These are phyloP conservation scores for Gastracanthus pulcherrimus DNA, from an alignment of 2,888 invertebrate genomes.

Conservation along the genomic window DNA sequence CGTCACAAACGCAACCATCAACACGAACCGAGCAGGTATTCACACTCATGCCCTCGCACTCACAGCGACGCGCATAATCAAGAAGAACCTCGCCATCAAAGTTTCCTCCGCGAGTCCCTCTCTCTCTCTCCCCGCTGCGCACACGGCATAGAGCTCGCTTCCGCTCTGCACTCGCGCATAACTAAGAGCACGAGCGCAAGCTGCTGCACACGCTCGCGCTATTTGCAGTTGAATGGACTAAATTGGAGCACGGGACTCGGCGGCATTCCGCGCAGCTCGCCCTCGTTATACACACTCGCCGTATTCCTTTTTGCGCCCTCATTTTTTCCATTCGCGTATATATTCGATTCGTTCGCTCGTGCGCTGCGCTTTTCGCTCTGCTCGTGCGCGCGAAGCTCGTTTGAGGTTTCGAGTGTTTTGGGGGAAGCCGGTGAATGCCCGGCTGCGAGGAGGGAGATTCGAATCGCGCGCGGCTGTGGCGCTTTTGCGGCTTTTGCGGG, in stretches of 20 bases:
- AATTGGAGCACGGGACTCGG: constrained; percentile 31
- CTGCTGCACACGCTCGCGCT: too few relatives aligned
- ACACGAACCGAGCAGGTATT: background rate
- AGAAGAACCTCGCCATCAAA: too few relatives aligned
- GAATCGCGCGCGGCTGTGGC: background rate
- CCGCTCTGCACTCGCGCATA: too few relatives aligned
- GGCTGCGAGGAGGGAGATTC: background rate
- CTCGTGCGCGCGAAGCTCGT: background rate
- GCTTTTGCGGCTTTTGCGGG: background rate
- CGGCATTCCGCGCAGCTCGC: background rate
- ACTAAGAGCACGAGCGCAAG: too few relatives aligned
- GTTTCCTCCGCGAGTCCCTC: background rate
- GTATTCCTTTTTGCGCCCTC: background rate
- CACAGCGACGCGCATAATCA: background rate
- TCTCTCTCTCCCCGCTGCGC: too few relatives aligned
- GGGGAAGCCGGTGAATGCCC: background rate
- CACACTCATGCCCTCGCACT: background rate
- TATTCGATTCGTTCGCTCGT: too few relatives aligned
- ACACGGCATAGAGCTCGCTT: too few relatives aligned
- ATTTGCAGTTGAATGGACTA: background rate
- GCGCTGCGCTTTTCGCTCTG: background rate
- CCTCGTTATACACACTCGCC: background rate
- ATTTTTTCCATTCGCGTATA: background rate
- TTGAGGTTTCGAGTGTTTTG: constrained; percentile 20
- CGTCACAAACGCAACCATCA: too few relatives aligned